Conservation (phyloP, 2,113 vertebrate species). For the Haemorhous mexicanus region DNA sequence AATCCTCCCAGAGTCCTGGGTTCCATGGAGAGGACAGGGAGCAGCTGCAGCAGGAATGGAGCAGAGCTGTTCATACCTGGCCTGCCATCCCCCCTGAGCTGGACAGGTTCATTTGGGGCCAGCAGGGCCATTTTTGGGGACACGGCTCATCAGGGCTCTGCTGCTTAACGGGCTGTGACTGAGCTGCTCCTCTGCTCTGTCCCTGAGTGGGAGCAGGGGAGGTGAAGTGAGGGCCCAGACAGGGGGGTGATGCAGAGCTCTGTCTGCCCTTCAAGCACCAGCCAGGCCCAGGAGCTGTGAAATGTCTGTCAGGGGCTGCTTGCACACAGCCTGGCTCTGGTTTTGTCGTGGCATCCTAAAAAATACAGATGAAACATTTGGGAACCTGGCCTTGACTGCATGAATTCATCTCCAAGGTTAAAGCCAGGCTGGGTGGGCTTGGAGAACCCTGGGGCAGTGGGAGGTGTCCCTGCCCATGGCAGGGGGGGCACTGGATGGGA, state of each 20-base stretch:
- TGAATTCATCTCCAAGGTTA: rapidly evolving
- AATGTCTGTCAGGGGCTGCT: neutral
- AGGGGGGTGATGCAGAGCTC: neutral
- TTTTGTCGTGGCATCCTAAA: neutral
- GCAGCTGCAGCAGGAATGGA: neutral
- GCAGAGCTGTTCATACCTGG: neutral
- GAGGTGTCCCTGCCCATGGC: neutral
- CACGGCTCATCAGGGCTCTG: neutral
- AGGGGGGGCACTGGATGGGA: neutral
- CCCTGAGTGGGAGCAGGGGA: neutral
- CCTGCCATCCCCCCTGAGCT: neutral
- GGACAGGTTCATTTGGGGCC: neutral
- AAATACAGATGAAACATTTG: neutral
- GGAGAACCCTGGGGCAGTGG: rapidly evolving
- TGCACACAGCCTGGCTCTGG: rapidly evolving
- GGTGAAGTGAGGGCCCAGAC: neutral
- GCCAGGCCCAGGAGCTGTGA: neutral
- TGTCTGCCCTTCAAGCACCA: neutral
- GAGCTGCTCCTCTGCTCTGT: neutral
- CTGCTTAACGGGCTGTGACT: slow-evolving; percentile 3
- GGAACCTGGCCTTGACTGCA: neutral
- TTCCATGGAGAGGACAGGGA: neutral
- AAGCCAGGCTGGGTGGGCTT: neutral
- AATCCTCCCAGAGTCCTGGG: neutral
- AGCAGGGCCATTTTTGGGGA: neutral